Evolutionary conservation across 1,140 invertebrate species (phyloP).

Genomic region (Trichonephila clavipes): DNA sequence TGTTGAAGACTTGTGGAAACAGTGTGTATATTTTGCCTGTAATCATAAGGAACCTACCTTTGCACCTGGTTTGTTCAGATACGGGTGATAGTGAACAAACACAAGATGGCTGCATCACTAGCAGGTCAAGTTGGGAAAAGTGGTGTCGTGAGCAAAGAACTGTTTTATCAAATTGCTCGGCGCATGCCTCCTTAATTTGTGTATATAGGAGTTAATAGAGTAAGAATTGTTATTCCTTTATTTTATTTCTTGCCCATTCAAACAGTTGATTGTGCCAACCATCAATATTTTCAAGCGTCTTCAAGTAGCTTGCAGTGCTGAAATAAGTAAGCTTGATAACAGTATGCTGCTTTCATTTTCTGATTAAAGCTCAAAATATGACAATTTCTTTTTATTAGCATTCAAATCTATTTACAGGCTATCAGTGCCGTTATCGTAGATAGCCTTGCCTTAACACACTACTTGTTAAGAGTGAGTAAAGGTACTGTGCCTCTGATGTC

Average conservation of each 20-base stretch:
- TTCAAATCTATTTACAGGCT: constrained; percentile 40
- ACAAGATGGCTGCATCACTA: background rate
- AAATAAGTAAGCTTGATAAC: constrained; percentile 54
- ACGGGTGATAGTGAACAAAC: constrained; percentile 58
- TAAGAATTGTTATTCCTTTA: constrained; percentile 37
- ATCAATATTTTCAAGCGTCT: constrained; percentile 11
- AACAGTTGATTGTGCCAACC: constrained; percentile 71
- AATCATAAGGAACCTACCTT: constrained; percentile 13
- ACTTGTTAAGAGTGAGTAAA: constrained; percentile 3
- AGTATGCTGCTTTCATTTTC: constrained; percentile 53
- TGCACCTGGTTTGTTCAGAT: constrained; percentile 58
- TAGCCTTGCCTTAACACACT: constrained; percentile 70
- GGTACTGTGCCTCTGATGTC: constrained; percentile 24
- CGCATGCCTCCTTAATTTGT: constrained; percentile 63
- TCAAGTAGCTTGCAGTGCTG: constrained; percentile 65
- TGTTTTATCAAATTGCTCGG: constrained; percentile 34
- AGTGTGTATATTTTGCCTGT: constrained; percentile 10
- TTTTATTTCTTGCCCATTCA: constrained; percentile 61
- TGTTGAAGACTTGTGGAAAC: background rate
- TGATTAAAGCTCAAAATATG: constrained; percentile 64
- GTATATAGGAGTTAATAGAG: constrained; percentile 34
- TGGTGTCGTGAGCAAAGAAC: constrained; percentile 62
- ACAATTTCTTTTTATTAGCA: constrained; percentile 51
- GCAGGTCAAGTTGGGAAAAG: background rate
- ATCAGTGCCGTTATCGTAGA: constrained; percentile 57